These are phyloP conservation scores for Nasonia oneida DNA, from an alignment of 2,888 invertebrate species.

Conservation along the genomic window DNA sequence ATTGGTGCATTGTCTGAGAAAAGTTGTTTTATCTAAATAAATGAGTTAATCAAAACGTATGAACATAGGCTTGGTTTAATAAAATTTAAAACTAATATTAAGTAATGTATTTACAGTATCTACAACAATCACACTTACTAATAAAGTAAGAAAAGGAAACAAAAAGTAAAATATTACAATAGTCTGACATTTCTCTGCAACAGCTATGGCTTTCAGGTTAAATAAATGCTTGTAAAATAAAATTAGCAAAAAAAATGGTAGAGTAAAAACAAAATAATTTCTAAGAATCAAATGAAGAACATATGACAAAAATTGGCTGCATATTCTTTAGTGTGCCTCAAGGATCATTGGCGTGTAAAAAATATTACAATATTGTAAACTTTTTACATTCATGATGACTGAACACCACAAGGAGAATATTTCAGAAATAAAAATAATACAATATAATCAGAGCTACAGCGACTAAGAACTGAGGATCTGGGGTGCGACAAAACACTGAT, in stretches of 20 bases:
- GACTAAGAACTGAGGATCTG: slow-evolving; percentile 32
- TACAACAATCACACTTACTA: slow-evolving; percentile 25
- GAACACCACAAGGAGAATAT: slow-evolving; percentile 25
- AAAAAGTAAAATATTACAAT: slow-evolving; percentile 39
- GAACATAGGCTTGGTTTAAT: slow-evolving; percentile 3
- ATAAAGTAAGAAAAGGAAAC: slow-evolving; percentile 6
- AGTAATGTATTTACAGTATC: slow-evolving; percentile 28
- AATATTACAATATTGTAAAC: slow-evolving; percentile 10
- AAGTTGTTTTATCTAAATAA: slow-evolving; percentile 1
- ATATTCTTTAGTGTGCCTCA: background rate
- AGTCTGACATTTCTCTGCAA: background rate
- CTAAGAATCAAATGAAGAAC: background rate
- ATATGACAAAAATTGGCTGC: background rate
- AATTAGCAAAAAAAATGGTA: slow-evolving; percentile 10
- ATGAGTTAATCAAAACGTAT: slow-evolving; percentile 15
- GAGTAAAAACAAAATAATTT: slow-evolving; percentile 26
- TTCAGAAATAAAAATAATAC: slow-evolving; percentile 20
- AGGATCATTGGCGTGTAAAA: background rate
- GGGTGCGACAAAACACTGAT: slow-evolving; percentile 46
- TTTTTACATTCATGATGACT: slow-evolving; percentile 35
- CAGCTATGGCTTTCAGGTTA: background rate
- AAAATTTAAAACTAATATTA: slow-evolving; percentile 13
- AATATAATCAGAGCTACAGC: slow-evolving; percentile 31
- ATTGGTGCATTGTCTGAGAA: slow-evolving; percentile 39
- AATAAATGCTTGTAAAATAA: slow-evolving; percentile 25